Evolutionary conservation across 2,888 invertebrate species (phyloP).

Genomic region (Cactoblastis cactorum): DNA sequence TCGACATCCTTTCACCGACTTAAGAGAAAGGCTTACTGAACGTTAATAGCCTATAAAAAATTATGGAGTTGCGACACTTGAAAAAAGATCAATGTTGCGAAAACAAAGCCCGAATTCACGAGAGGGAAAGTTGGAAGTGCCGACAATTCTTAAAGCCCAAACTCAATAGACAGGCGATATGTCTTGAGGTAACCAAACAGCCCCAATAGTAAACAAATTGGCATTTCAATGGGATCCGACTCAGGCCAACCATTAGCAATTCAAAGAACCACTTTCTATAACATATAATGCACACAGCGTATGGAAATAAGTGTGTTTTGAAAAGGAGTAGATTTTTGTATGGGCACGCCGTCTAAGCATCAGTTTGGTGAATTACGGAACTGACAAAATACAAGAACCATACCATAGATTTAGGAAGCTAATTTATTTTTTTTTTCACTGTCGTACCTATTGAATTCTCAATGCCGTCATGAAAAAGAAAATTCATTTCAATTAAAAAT

Average conservation of each 20-base stretch:
- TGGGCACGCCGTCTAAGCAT: constrained; percentile 31
- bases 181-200: constrained; percentile 50
- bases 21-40: constrained; percentile 17
- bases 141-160: constrained; percentile 29
- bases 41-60: constrained; percentile 18
- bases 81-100: constrained; percentile 22
- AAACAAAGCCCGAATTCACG: constrained; percentile 30
- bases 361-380: constrained; percentile 16
- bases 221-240: constrained; percentile 71
- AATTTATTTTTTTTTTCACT: too few relatives aligned
- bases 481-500: too few relatives aligned
- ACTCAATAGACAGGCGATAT: constrained; percentile 52
- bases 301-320: constrained; percentile 68
- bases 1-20: constrained; percentile 7
- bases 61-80: constrained; percentile 17
- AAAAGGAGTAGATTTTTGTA: constrained; percentile 68
- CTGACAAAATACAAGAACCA: too few relatives aligned
- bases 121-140: constrained; percentile 32
- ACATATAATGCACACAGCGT: constrained; percentile 48
- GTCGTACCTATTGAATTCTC: too few relatives aligned
- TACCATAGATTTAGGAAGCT: too few relatives aligned
- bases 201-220: constrained; percentile 78
- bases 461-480: too few relatives aligned
- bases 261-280: constrained; percentile 73
- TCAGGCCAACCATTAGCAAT: constrained; percentile 71